Evolutionary conservation across 2,113 vertebrate genomes (phyloP).

Genomic region (Crotalus tigris): DNA sequence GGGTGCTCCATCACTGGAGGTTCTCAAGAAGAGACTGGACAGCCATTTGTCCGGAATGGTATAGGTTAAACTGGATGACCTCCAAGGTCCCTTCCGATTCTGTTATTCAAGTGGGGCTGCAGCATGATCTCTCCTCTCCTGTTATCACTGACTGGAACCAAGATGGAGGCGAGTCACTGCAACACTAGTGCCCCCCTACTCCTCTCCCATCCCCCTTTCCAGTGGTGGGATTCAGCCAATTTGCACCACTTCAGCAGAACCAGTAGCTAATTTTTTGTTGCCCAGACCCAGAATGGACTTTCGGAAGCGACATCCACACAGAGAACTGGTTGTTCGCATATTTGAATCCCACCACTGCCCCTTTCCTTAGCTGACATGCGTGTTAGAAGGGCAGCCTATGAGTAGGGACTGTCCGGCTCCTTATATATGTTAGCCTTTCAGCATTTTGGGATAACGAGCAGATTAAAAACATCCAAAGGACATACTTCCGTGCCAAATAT

Average conservation of each 20-base stretch:
- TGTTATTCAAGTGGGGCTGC: not conserved
- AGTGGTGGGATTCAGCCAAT: too few relatives aligned
- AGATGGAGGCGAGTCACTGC: not conserved
- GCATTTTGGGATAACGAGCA: not conserved
- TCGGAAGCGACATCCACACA: too few relatives aligned
- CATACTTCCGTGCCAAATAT: not conserved
- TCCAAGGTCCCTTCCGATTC: too few relatives aligned
- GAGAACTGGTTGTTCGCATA: too few relatives aligned
- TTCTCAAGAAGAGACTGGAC: too few relatives aligned
- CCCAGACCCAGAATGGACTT: too few relatives aligned
- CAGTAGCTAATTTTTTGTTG: too few relatives aligned
- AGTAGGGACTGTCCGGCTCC: not conserved
- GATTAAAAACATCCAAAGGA: not conserved
- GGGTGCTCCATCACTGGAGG: too few relatives aligned
- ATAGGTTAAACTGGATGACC: too few relatives aligned
- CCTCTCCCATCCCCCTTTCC: not conserved
- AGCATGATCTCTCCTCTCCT: not conserved
- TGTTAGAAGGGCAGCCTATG: not conserved
- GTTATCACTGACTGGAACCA: not conserved
- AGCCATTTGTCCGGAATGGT: too few relatives aligned
- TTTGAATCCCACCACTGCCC: too few relatives aligned
- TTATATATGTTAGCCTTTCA: not conserved
- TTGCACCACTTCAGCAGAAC: too few relatives aligned
- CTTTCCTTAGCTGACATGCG: not conserved
- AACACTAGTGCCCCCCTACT: not conserved